These are phyloP conservation scores for Aurelia sp. DNA, from an alignment of 30 jellyfish, hydroid and myxozoan species.

Conservation along the genomic window DNA sequence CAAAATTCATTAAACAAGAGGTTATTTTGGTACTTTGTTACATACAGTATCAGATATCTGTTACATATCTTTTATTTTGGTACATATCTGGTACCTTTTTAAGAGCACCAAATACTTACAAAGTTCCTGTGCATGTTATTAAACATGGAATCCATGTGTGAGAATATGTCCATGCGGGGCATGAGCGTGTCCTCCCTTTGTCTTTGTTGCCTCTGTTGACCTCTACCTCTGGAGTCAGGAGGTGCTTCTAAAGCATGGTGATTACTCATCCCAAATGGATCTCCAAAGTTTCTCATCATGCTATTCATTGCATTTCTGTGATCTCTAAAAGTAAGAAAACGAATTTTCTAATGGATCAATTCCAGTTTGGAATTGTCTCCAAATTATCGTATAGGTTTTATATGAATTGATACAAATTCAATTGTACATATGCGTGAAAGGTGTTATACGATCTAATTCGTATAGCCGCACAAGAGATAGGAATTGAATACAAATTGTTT, in stretches of 20 bases:
- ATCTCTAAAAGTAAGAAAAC: background rate
- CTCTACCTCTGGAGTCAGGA: constrained; percentile 5
- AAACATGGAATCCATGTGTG: constrained; percentile 72
- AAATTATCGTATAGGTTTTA: no score
- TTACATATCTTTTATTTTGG: no score
- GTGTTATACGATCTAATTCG: no score
- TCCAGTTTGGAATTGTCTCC: no score
- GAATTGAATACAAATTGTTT: no score
- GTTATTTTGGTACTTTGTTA: background rate
- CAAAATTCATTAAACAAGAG: no score
- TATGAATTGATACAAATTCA: no score
- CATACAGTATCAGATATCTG: no score
- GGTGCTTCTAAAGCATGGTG: constrained; percentile 19
- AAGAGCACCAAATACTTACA: constrained; percentile 16
- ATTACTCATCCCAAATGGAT: constrained; percentile 49
- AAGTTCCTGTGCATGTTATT: constrained; percentile 64
- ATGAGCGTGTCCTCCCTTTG: constrained; percentile 10
- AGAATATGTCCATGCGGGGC: constrained; percentile 49
- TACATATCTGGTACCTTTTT: background rate
- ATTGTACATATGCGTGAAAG: no score
- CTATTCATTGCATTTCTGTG: constrained; percentile 28
- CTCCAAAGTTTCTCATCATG: constrained; percentile 51
- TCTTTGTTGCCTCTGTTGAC: constrained; percentile 7
- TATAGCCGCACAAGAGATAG: no score
- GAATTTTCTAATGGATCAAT: no score